Evolutionary conservation across 2,888 invertebrate species (phyloP), one percentile per base, ranked within the genome.

Genomic region (Aethes cnicana): DNA sequence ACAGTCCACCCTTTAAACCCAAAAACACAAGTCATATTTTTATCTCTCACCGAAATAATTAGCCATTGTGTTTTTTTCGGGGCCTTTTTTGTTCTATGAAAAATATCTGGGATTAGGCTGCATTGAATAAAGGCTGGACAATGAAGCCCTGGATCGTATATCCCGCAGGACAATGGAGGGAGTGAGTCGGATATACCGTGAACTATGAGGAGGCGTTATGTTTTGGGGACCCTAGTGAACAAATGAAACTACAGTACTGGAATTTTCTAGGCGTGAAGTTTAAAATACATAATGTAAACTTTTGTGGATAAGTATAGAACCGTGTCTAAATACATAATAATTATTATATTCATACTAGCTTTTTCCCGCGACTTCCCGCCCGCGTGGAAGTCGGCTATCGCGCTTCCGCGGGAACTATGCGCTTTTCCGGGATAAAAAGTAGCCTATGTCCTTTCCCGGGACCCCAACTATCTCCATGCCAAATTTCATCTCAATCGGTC

Each of bases 111-210:
- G 61, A 61, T 63, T 59, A 63, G 59, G 47, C 52, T 26, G 56
- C 46, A 54, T 57, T 63, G 59, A 61, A 63, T 63, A 57, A 61
- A 56, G 47, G 43, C 56, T 52, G 49, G 57, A 63, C 61, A 61
- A 63, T 59, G 53, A 50, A 50, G 39, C 18, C 25, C 21, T 49
- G 53, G 57, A 44, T 52, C 58, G 52, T 59, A 56, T 56, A 57
- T 60, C 47, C 54, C 25, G 11, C 12, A 47, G 36, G 39, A 62
- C 62, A 63, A 61, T 58, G 53, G 60, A 28, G 48, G 33, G 43
- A 37, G 52, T 59, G 55, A 58, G 58, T 54, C 54, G 47, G 9
- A 21, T 32, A 35, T 9, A 35, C 17, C 17, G 11, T 16, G 16
- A n/a, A n/a, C n/a, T 21, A 16, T 20, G 35, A 8, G 23, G 28